Evolutionary conservation across 2,797 vertebrate genomes (phyloP).

Genomic region (Gallinago stenura): DNA sequence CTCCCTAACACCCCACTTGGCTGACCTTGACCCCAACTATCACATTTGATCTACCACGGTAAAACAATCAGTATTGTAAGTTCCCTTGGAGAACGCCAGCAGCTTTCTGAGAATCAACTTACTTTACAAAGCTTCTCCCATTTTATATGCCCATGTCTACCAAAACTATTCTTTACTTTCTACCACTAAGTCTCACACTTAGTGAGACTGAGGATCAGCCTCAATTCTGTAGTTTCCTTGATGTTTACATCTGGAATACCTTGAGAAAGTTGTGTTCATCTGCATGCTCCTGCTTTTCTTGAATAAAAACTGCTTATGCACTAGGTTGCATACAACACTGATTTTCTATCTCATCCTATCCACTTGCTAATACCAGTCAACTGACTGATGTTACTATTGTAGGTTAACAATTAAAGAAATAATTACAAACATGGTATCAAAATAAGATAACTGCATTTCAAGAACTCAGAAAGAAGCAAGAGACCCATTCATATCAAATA

Average conservation of each 20-base stretch:
- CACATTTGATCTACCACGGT: background rate
- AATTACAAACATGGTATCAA: background rate
- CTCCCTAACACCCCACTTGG: background rate
- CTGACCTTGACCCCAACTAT: background rate
- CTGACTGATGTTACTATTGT: background rate
- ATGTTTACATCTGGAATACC: background rate
- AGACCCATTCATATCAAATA: background rate
- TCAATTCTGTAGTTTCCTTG: background rate
- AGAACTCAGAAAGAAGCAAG: background rate
- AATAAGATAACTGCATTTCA: background rate
- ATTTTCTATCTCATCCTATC: background rate
- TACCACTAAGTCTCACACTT: background rate
- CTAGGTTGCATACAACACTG: background rate
- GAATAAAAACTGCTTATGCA: background rate
- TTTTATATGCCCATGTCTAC: background rate
- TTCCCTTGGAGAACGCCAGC: background rate
- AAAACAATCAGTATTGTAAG: background rate
- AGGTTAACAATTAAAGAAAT: background rate
- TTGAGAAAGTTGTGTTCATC: background rate
- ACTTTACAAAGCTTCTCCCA: background rate
- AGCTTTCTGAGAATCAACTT: background rate
- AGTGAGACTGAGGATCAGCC: background rate
- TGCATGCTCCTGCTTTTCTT: background rate
- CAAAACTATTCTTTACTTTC: background rate
- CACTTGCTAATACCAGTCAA: background rate